Base-by-base conservation (phyloP, 1,140 invertebrate species). In the Battus philenor region DNA sequence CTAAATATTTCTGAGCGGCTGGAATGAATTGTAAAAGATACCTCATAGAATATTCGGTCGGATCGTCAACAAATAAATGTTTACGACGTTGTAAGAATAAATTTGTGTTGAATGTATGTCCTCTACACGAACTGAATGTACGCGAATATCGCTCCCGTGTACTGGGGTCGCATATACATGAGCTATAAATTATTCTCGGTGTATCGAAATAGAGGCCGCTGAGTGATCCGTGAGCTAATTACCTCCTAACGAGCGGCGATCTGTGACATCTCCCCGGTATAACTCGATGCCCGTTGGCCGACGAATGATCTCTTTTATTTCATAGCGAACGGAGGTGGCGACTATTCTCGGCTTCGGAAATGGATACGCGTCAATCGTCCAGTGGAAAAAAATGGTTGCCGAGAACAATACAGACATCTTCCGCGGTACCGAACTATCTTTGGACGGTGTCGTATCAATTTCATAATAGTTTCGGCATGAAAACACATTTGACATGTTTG, bases 231-330 rank as follows among this genome's bases (percentile, higher is more conserved):
- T 63, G 68, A 58, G 73, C 75, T 83, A 81, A 83, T 83, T 83
- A 76, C 67, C 60, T 60, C 60, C 75, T 81, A 83, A 83, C 66
- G 77, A 83, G 50, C 67, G 57, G 62, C 54, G 60, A 76, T 75
- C 64, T 61, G 62, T 72, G 68, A 68, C 75, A 73, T 75, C 63
- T 60, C 61, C 38, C 53, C 49, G 34, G 50, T 60, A 71, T 74
- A 78, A 74, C 57, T 65, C 64, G 73, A 71, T 75, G 72, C 63
- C 33, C 63, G 58, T 44, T 45, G 33, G 32, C 22, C 43, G 79
- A 62, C 58, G 79, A 83, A 60, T 71, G 77, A 83, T 69, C 55
- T 61, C 68, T 64, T 83, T 81, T 81, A 81, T 81, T 79, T 78
- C 73, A 77, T 78, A 81, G 63, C 48, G 48, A 50, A 41, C 53